Percentiles rank a stretch among this genome's conserved stretches.
These are phyloP conservation scores for Agrilus planipennis DNA, from an alignment of 1,140 invertebrate genomes.

Conservation along the genomic window DNA sequence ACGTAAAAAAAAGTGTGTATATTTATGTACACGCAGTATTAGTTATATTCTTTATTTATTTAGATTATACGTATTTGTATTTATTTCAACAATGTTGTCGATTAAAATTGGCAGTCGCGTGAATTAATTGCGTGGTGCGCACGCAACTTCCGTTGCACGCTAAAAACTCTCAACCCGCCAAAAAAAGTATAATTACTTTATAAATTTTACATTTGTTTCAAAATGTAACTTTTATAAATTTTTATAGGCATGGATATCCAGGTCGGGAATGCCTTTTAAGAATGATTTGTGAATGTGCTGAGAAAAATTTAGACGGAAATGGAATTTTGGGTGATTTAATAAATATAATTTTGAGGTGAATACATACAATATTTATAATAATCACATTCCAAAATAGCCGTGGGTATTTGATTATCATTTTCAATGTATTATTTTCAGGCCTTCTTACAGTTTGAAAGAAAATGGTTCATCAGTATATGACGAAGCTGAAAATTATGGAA, in stretches of 20 bases:
- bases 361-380: too few species aligned
- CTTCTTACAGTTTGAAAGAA: constrained; percentile 33
- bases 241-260: constrained; percentile 35
- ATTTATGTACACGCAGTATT: too few species aligned
- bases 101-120: too few species aligned
- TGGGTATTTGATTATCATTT: constrained; percentile 8
- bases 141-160: too few species aligned
- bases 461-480: constrained; percentile 30
- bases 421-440: constrained; percentile 36
- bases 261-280: constrained; percentile 37
- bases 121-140: too few species aligned
- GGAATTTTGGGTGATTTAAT: constrained; percentile 39
- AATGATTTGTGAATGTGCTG: constrained; percentile 37
- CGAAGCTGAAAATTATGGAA: constrained; percentile 31
- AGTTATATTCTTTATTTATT: too few species aligned
- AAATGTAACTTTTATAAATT: too few species aligned
- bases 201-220: too few species aligned
- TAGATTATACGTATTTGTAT: too few species aligned
- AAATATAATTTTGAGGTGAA: constrained; percentile 40
- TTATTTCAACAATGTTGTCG: too few species aligned
- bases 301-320: constrained; percentile 33
- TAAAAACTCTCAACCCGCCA: too few species aligned
- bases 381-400: not conserved
- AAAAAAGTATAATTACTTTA: too few species aligned
- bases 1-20: constrained; percentile 15